Conservation (phyloP, 2,797 vertebrate species). For the Capromys pilorides region DNA sequence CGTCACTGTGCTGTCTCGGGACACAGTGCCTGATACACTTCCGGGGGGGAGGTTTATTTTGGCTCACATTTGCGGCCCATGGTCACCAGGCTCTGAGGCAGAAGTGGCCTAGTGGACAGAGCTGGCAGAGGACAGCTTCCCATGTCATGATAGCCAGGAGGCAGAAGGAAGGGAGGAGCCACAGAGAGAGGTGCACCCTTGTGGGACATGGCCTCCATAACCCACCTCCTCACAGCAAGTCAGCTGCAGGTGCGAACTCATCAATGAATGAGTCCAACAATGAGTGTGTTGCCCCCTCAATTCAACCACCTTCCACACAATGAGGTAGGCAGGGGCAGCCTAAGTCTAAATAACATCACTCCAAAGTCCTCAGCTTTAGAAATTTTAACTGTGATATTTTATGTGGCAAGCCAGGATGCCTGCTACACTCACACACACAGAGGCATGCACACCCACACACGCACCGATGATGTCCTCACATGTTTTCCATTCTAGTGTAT, state of each 20-base stretch:
- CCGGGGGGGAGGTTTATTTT: not conserved
- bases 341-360: not conserved
- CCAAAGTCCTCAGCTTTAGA: slow-evolving; percentile 34
- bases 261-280: not conserved
- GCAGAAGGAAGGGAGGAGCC: not conserved
- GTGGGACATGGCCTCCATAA: not conserved
- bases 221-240: not conserved
- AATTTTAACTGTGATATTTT: slow-evolving; percentile 8
- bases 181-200: not conserved
- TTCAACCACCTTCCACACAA: not conserved
- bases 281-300: not conserved
- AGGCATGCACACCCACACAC: not conserved
- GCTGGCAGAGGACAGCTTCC: not conserved
- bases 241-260: not conserved
- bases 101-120: not conserved
- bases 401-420: not conserved
- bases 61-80: not conserved
- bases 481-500: not conserved
- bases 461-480: not conserved
- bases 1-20: not conserved
- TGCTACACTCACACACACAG: not conserved
- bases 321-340: not conserved
- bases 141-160: not conserved
- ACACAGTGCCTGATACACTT: not conserved
- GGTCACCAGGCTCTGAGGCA: not conserved